phyloP scores from a whole-genome alignment of 2,888 invertebrate species.

The Amphipyra berbera region DNA sequence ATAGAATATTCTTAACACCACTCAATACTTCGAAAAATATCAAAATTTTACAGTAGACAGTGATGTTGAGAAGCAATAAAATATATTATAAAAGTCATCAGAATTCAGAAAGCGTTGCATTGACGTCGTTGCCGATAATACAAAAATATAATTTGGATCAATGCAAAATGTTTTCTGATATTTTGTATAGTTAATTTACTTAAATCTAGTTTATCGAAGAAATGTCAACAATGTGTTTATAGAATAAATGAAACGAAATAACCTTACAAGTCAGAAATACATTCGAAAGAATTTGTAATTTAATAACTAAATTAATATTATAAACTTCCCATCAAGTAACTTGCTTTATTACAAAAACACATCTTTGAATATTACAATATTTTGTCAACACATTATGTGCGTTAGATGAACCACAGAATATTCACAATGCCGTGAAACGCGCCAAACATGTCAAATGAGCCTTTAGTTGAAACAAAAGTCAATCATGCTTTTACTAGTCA shows the following conservation, averaged over 20 bases:
- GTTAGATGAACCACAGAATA: background rate
- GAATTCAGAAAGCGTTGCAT: conserved; percentile 18
- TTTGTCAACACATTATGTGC: too few species aligned
- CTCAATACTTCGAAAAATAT: conserved; percentile 24
- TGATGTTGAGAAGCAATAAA: conserved; percentile 21
- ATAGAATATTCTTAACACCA: conserved; percentile 36
- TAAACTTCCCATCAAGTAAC: too few species aligned
- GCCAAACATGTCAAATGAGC: background rate
- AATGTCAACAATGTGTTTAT: conserved; percentile 14
- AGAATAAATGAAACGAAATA: conserved; percentile 11
- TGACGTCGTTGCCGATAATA: conserved; percentile 8
- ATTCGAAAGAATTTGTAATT: conserved; percentile 1
- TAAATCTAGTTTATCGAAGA: conserved; percentile 7
- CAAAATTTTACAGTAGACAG: conserved; percentile 11
- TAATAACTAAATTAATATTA: background rate
- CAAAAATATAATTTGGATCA: conserved; percentile 20
- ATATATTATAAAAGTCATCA: conserved; percentile 16
- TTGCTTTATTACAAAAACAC: too few species aligned
- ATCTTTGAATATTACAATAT: too few species aligned
- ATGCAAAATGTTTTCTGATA: conserved; percentile 15
- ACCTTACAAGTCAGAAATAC: conserved; percentile 2
- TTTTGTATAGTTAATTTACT: conserved; percentile 18
- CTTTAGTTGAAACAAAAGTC: background rate
- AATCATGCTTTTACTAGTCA: background rate
- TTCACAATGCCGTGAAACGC: background rate